These are phyloP conservation scores for Hemibagrus wyckioides DNA, from an alignment of 2,113 vertebrate genomes.

Conservation along the genomic window DNA sequence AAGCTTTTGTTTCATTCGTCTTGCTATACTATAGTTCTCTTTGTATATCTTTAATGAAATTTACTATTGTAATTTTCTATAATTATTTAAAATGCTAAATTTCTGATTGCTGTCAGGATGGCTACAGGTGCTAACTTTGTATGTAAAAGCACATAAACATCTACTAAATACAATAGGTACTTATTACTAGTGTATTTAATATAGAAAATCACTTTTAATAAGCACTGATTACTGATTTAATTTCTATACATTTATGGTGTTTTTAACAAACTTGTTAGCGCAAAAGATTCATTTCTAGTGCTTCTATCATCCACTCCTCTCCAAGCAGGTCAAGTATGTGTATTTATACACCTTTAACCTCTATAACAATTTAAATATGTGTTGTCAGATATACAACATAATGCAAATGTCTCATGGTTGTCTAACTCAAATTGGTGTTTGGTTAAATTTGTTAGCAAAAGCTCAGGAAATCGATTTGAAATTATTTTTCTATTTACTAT, in stretches of 20 bases:
- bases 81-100: neutral
- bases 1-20: conserved; percentile 36
- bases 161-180: too few relatives aligned
- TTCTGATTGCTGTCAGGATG: too few relatives aligned
- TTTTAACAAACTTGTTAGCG: neutral
- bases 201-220: too few relatives aligned
- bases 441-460: neutral
- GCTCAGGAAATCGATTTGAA: neutral
- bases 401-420: neutral
- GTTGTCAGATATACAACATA: neutral
- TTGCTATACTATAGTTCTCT: neutral
- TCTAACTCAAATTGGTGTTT: neutral
- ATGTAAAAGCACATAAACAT: too few relatives aligned
- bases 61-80: neutral
- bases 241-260: neutral
- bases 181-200: too few relatives aligned
- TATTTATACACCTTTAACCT: neutral
- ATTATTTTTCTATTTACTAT: neutral
- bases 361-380: neutral
- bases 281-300: neutral
- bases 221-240: too few relatives aligned
- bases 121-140: too few relatives aligned
- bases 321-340: neutral
- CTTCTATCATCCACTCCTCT: neutral
- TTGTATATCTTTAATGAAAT: neutral